Percentiles rank a stretch among this genome's conserved stretches.
Evolutionary conservation across 2,888 invertebrate species (phyloP).

Genomic region (Copidosoma aretas): DNA sequence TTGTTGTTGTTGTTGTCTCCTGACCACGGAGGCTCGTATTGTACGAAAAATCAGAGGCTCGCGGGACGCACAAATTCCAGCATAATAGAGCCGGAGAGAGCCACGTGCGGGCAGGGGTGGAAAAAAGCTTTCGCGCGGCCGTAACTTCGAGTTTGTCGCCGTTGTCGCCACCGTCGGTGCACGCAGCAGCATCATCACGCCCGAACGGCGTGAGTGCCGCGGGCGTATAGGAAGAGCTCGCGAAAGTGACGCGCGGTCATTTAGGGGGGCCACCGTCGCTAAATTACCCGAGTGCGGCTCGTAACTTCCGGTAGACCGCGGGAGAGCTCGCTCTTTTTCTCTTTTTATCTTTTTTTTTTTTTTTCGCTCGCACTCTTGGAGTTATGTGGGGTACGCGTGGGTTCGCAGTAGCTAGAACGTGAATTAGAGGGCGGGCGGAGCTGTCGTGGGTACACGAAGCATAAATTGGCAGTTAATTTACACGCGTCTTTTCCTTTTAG

Average conservation of each 20-base stretch:
- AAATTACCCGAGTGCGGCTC: constrained; percentile 47
- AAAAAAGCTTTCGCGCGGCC: constrained; percentile 59
- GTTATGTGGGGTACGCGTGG: too few species aligned
- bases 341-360: too few species aligned
- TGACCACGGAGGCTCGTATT: neutral
- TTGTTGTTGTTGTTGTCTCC: too few species aligned
- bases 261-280: constrained; percentile 23
- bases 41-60: constrained; percentile 22
- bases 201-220: neutral
- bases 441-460: too few species aligned
- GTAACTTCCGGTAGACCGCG: constrained; percentile 57
- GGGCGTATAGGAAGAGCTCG: neutral
- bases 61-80: constrained; percentile 32
- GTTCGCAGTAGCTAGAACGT: too few species aligned
- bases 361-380: too few species aligned
- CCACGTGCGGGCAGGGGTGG: constrained; percentile 29
- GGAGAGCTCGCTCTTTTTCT: neutral
- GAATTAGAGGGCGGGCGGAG: too few species aligned
- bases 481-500: too few species aligned
- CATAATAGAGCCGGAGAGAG: neutral
- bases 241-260: neutral
- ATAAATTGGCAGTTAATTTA: too few species aligned
- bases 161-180: too few species aligned
- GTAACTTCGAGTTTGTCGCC: constrained; percentile 56
- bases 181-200: constrained; percentile 1